Evolutionary conservation across 2,113 vertebrate species (phyloP).

Genomic region (Menura novaehollandiae): DNA sequence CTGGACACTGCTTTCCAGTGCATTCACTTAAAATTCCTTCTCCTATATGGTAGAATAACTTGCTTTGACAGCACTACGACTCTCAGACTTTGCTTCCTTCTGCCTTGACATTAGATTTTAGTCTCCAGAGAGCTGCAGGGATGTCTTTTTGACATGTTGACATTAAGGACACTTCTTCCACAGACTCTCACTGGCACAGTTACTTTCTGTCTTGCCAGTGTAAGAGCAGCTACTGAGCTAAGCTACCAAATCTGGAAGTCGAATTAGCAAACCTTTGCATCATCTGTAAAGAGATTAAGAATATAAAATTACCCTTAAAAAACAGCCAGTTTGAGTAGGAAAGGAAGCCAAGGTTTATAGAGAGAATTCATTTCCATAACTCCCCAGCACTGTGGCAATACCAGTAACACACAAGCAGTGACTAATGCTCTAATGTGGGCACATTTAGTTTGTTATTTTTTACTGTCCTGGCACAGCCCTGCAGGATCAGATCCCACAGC

Average conservation of each 20-base stretch:
- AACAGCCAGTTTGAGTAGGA: not conserved
- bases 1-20: constrained; percentile 27
- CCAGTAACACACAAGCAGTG: not conserved
- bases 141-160: constrained; percentile 54
- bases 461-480: not conserved
- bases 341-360: not conserved
- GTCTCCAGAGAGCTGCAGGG: constrained; percentile 46
- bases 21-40: constrained; percentile 42
- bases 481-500: constrained; percentile 2
- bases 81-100: constrained; percentile 41
- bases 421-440: constrained; percentile 15
- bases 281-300: not conserved
- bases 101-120: constrained; percentile 47
- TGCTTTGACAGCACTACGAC: constrained; percentile 27
- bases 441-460: constrained; percentile 25
- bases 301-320: not conserved
- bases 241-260: not conserved
- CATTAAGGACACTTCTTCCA: constrained; percentile 61
- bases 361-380: not conserved
- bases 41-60: constrained; percentile 33
- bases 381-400: not conserved
- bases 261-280: not conserved
- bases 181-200: not conserved
- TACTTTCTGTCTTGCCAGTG: not conserved
- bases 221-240: not conserved